phyloP scores from a whole-genome alignment of 2,888 invertebrate genomes.

The Drosophila hawaiiensis region DNA sequence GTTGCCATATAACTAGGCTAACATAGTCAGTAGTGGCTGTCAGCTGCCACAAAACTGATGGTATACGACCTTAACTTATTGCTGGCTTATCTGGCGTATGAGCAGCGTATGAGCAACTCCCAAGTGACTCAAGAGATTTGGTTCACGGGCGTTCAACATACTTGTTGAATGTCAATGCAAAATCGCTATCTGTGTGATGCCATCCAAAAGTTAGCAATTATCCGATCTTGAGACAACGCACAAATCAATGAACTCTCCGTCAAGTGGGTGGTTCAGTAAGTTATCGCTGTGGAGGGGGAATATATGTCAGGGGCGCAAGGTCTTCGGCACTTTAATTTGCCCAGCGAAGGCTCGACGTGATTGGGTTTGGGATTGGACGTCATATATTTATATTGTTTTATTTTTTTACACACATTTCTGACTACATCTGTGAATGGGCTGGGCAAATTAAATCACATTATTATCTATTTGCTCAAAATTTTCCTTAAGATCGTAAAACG shows the following conservation, averaged over 20 bases:
- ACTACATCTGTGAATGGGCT: conserved; percentile 32
- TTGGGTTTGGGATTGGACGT: conserved; percentile 31
- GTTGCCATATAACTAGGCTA: not conserved
- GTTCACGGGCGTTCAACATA: conserved; percentile 62
- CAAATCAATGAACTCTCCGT: conserved; percentile 51
- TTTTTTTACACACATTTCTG: conserved; percentile 53
- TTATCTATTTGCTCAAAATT: conserved; percentile 63
- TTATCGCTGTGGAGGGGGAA: conserved; percentile 1
- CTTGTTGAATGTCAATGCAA: conserved; percentile 37
- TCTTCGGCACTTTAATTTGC: not conserved
- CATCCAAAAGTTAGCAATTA: conserved; percentile 13
- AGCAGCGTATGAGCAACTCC: conserved; percentile 1
- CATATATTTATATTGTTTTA: conserved; percentile 53
- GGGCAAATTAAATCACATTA: conserved; percentile 35
- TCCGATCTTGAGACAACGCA: conserved; percentile 42
- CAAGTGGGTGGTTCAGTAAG: conserved; percentile 17
- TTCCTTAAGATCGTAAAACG: conserved; percentile 63
- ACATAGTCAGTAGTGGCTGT: not conserved
- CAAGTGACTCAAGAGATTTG: conserved; percentile 7
- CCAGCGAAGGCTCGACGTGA: conserved; percentile 24
- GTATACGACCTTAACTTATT: conserved; percentile 9
- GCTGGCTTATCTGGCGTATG: conserved; percentile 30
- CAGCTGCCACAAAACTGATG: not conserved
- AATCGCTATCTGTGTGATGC: conserved; percentile 36
- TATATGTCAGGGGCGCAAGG: conserved; percentile 49